Evolutionary conservation across 2,113 vertebrate species (phyloP), one percentile per base, ranked within the genome.

Genomic region (Chaetura pelagica): DNA sequence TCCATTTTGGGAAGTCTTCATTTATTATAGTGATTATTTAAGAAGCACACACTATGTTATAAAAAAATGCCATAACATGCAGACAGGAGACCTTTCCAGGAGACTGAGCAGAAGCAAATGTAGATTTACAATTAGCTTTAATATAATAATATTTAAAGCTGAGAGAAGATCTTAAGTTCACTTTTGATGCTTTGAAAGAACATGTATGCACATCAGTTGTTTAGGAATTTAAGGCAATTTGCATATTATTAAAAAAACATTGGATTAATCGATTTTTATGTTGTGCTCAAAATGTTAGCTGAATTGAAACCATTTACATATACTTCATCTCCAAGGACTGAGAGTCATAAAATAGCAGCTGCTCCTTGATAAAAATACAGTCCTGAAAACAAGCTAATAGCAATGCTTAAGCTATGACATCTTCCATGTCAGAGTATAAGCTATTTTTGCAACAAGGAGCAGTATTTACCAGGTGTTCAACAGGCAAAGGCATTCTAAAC

Each of bases 81-180:
- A 93, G 89, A 94, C 26, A 77, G 64, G 84, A 95, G 67, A 86
- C 85, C 64, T 84, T 68, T 93, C 89, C 68, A 97, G 95, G 81
- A 97, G 94, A 93, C 58, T 96, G 34, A 97, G 93, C 93, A 95
- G 95, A 97, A 97, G 96, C 94, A 97, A 93, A 96, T 64, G 93
- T 88, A 90, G 62, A 80, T 95, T 96, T 95, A 97, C 96, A 96
- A 51, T 91, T 93, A 97, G 69, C 85, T 97, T 97, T 97, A 97
- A 96, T 97, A 84, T 94, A 96, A 94, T 63, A 96, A 82, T 94
- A 94, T 80, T 97, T 84, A 94, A 96, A 97, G 96, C 10, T 75
- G 79, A 91, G 27, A 95, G 90, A 89, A 93, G 90, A 87, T 94
- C 71, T 89, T 44, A 73, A 88, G 80, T 96, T 93, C 55, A 81